Conservation (phyloP, 2,888 invertebrate genomes). For the Allophyes oxyacanthae region DNA sequence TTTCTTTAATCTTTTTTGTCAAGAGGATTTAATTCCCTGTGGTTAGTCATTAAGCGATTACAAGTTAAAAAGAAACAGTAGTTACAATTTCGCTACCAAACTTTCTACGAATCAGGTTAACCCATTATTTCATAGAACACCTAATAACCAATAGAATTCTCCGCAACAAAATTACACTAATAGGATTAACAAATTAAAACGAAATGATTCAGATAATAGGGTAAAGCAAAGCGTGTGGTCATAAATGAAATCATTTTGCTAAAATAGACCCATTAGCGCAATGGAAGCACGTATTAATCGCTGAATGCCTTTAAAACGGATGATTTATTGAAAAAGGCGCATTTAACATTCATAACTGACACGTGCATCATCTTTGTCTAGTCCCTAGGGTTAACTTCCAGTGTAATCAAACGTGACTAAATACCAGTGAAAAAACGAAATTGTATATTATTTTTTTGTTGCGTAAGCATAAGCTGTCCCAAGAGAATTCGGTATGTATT, state of each 20-base stretch:
- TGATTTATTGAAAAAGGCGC: background rate
- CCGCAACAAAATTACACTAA: too few species aligned
- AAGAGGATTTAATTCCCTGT: too few species aligned
- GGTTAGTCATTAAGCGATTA: too few species aligned
- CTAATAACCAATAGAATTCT: too few species aligned
- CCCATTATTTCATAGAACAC: too few species aligned
- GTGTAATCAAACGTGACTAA: background rate
- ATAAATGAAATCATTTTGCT: slow-evolving; percentile 10
- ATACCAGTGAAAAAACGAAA: background rate
- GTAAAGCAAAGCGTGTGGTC: slow-evolving; percentile 11
- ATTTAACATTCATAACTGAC: background rate
- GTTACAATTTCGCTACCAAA: too few species aligned
- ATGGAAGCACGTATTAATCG: slow-evolving; percentile 35
- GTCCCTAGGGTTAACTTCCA: background rate
- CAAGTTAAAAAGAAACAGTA: too few species aligned
- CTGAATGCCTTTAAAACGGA: slow-evolving; percentile 11
- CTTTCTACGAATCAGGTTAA: too few species aligned
- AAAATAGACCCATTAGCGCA: slow-evolving; percentile 24
- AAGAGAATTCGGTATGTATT: too few species aligned
- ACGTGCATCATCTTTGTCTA: background rate
- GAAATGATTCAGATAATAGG: slow-evolving; percentile 15
- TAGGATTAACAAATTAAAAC: slow-evolving; percentile 27
- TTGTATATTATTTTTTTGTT: background rate
- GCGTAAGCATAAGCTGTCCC: too few species aligned
- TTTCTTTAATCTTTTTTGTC: too few species aligned